Evolutionary conservation across 2,797 vertebrate species (phyloP).

Genomic region (Stomatorhinus walkeri): DNA sequence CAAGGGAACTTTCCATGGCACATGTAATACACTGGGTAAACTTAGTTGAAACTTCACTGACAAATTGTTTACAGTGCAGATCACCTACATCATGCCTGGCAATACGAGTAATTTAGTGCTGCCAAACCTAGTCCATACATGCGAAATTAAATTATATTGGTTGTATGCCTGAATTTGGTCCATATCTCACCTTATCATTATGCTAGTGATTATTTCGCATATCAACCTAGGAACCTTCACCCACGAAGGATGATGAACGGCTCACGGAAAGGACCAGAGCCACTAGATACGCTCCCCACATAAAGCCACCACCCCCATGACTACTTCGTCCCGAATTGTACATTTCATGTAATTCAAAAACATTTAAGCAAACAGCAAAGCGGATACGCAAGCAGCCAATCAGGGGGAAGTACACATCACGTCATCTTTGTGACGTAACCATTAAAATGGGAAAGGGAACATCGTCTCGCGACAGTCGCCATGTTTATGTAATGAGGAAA

Average conservation of each 20-base stretch:
- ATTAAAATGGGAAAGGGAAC: background rate
- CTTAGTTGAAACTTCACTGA: background rate
- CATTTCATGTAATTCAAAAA: background rate
- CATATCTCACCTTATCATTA: background rate
- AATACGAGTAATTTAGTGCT: background rate
- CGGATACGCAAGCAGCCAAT: background rate
- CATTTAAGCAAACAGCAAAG: background rate
- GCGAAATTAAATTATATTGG: background rate
- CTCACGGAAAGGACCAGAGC: background rate
- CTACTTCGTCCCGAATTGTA: background rate
- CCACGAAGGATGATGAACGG: background rate
- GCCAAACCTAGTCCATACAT: background rate
- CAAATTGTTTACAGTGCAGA: background rate
- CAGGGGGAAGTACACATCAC: background rate
- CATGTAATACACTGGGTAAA: background rate
- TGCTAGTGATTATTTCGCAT: background rate
- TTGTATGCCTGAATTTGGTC: background rate
- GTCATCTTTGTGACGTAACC: background rate
- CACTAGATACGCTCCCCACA: background rate
- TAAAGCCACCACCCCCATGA: background rate
- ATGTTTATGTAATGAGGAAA: constrained; percentile 45
- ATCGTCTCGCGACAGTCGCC: constrained; percentile 57
- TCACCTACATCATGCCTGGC: background rate
- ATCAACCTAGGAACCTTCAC: background rate
- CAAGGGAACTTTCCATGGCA: background rate